Evolutionary conservation across 2,888 invertebrate genomes (phyloP).

Genomic region (Baronia brevicornis): DNA sequence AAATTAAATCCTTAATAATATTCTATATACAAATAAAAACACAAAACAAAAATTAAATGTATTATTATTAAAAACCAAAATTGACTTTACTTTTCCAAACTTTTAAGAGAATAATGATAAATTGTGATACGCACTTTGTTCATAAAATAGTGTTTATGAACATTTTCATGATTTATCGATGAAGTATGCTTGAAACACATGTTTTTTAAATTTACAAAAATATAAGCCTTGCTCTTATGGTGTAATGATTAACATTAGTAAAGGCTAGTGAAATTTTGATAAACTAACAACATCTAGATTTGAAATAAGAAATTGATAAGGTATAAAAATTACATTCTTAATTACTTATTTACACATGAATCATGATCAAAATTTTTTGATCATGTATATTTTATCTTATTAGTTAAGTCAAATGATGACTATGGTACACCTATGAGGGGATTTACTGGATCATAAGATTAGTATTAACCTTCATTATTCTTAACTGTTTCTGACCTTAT

Average conservation of each 20-base stretch:
- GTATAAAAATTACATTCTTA: slow-evolving; percentile 40
- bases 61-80: background rate
- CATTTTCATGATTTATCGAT: slow-evolving; percentile 23
- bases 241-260: slow-evolving; percentile 63
- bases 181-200: slow-evolving; percentile 25
- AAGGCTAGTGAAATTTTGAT: slow-evolving; percentile 76
- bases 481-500: too few species aligned
- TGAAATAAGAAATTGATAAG: slow-evolving; percentile 60
- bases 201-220: slow-evolving; percentile 45
- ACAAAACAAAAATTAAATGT: background rate
- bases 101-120: slow-evolving; percentile 27
- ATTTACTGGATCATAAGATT: too few species aligned
- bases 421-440: too few species aligned
- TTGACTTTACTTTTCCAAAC: slow-evolving; percentile 1
- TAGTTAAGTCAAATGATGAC: slow-evolving; percentile 6
- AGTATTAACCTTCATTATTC: too few species aligned
- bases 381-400: slow-evolving; percentile 18
- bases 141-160: slow-evolving; percentile 18
- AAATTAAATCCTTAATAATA: too few species aligned
- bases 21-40: too few species aligned
- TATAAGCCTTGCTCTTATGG: slow-evolving; percentile 64
- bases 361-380: slow-evolving; percentile 27
- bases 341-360: slow-evolving; percentile 31
- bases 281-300: slow-evolving; percentile 67
- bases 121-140: slow-evolving; percentile 22